Conservation (phyloP, 2,113 vertebrate species). For the Manacus vitellinus region DNA sequence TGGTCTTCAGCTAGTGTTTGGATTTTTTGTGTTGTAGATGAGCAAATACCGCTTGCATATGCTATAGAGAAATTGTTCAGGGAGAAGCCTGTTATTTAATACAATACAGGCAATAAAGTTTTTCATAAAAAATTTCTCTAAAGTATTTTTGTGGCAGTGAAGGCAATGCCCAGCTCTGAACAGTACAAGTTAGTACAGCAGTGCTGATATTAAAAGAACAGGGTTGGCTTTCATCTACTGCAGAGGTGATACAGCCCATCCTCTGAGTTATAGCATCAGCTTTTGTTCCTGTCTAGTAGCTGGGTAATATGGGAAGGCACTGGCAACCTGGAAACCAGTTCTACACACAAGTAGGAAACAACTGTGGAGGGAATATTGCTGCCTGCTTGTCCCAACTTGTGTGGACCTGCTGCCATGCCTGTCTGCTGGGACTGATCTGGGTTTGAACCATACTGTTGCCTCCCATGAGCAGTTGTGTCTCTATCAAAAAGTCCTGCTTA, state of each 20-base stretch:
- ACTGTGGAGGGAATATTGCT: background rate
- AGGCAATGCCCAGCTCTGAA: background rate
- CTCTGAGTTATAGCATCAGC: background rate
- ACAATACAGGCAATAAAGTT: background rate
- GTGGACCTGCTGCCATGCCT: background rate
- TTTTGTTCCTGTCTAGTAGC: rapidly evolving
- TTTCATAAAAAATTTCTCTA: background rate
- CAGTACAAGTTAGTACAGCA: background rate
- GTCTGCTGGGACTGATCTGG: background rate
- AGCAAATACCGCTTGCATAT: background rate
- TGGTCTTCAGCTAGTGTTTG: background rate
- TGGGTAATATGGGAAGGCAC: background rate
- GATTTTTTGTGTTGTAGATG: background rate
- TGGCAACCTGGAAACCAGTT: background rate
- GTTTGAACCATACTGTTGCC: background rate
- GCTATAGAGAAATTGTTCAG: background rate
- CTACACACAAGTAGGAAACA: background rate
- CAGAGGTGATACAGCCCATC: background rate
- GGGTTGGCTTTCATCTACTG: background rate
- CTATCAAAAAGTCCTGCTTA: background rate
- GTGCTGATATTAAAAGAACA: background rate
- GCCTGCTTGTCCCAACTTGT: background rate
- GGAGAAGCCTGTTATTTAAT: background rate
- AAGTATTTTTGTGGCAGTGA: background rate
- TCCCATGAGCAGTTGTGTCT: background rate